Base-by-base conservation (phyloP, 2,113 vertebrate species). In the Strix aluco region DNA sequence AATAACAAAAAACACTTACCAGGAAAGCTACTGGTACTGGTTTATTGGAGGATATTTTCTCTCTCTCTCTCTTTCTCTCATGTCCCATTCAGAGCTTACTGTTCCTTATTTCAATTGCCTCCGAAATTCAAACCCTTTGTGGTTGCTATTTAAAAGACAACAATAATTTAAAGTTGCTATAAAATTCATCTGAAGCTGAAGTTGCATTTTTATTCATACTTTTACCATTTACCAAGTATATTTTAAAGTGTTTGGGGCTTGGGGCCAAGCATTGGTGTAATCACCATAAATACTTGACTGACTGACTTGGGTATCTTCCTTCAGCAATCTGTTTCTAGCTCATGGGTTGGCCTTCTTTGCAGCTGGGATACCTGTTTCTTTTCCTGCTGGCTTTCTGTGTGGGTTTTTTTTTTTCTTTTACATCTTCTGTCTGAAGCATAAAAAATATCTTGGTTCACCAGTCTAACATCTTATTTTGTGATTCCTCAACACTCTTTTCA, bases 251-350 rank as follows among this genome's bases (percentile, higher is more conserved):
- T 69, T 22, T 74, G 70, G 38, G 51, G 63, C 59, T 88, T 96
- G 88, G 36, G 44, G 55, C 88, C 72, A 94, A 83, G 44, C 38
- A 47, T 38, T 79, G 32, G 23, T 81, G 74, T 81, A 86, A 96
- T 86, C 69, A 86, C 49, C 86, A 81, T 84, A 84, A 92, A 93
- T 66, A 74, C 29, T 90, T 96, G 82, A 47, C 61, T 95, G 83
- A 70, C 72, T 95, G 70, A 55, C 22, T 77, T 92, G 63, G 26
- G 49, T 81, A n/a, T 78, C 75, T 95, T 94, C 62, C 72, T 91
- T 91, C 83, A 79, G 55, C 81, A 94, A 34, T 83, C 81, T 81
- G 75, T 86, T 94, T 87, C 58, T 73, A 69, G 30, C 46, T 95
- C 59, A 81, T 3, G 4, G 42, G 63, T 92, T 88, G 77, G 81